Evolutionary conservation across 2,888 invertebrate genomes (phyloP), one percentile per base, ranked within the genome.

Genomic region (Yponomeuta evonymella): DNA sequence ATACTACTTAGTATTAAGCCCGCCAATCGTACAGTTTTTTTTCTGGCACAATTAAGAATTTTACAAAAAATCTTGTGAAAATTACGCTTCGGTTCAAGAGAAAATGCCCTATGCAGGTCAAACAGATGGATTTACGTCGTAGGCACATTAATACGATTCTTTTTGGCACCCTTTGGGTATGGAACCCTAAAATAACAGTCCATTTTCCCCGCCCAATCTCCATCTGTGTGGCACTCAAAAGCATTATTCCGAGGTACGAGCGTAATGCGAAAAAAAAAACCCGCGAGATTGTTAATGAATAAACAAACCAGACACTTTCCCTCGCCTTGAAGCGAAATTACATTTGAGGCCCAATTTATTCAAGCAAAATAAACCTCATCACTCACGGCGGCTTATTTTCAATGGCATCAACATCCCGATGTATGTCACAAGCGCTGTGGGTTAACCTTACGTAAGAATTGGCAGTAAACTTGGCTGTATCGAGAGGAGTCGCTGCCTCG

Each of bases 201-300:
- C 51, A 58, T 58, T 58, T 58, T 58, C 15, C 51, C 15, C 15
- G 15, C 23, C 23, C 3, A 58, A 58, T 58, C 51, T 58, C 51
- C 6, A 58, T 58, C 51, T 58, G 51, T 58, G 51, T 15, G 51
- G 51, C 51, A 58, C 51, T 58, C 15, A 58, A 15, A 58, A 58
- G 51, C 51, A 58, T 58, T 58, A 58, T 58, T 58, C 51, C 65
- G 29, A 65, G 29, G 11, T 30, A 65, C 65, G 30, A 8, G 65
- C 65, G 29, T 33, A 23, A 43, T 15, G 51, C 5, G 12, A 58
- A 15, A 58, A 15, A 58, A 58, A 58, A 58, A 58, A 48, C 33
- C 48, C 48, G 43, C 67, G 48, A 62, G 29, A 70, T 70, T 70
- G 70, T 43, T 70, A 70, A 70, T 70, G 70, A 70, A 70, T 70